Evolutionary conservation across 2,113 vertebrate species (phyloP).

Genomic region (Microtus oregoni): DNA sequence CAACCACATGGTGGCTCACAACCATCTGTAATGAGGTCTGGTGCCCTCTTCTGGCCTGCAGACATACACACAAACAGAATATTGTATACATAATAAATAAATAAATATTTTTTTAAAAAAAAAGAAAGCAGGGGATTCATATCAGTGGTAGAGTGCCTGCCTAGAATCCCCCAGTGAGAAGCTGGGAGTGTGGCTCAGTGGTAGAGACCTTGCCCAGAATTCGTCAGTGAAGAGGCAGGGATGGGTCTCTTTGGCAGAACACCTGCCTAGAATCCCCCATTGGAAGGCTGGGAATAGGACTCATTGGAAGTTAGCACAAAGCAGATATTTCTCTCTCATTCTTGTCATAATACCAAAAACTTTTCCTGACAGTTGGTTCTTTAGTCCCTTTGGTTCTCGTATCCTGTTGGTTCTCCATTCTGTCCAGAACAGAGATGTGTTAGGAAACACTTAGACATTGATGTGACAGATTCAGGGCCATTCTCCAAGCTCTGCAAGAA

Average conservation of each 20-base stretch:
- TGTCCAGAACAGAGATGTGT: neutral
- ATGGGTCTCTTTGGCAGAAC: neutral
- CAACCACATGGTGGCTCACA: too few relatives aligned
- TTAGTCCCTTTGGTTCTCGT: neutral
- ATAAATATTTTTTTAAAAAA: too few relatives aligned
- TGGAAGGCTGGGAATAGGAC: too few relatives aligned
- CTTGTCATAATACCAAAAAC: rapidly evolving
- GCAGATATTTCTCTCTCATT: neutral
- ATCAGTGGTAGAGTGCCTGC: neutral
- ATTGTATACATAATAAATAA: too few relatives aligned
- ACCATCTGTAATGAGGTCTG: too few relatives aligned
- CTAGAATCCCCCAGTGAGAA: neutral
- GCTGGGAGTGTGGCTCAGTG: neutral
- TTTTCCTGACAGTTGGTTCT: neutral
- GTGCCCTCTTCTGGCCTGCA: too few relatives aligned
- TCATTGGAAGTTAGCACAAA: neutral
- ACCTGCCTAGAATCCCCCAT: neutral
- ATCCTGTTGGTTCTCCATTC: neutral
- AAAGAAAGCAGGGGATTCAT: too few relatives aligned
- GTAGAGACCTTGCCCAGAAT: too few relatives aligned
- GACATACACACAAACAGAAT: too few relatives aligned
- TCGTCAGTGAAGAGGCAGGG: neutral
- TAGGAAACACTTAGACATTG: neutral
- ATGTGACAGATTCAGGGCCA: neutral
- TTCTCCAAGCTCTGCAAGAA: slow-evolving; percentile 55